phyloP scores from a whole-genome alignment of 2,888 invertebrate genomes.

The Tetragnatha montana region DNA sequence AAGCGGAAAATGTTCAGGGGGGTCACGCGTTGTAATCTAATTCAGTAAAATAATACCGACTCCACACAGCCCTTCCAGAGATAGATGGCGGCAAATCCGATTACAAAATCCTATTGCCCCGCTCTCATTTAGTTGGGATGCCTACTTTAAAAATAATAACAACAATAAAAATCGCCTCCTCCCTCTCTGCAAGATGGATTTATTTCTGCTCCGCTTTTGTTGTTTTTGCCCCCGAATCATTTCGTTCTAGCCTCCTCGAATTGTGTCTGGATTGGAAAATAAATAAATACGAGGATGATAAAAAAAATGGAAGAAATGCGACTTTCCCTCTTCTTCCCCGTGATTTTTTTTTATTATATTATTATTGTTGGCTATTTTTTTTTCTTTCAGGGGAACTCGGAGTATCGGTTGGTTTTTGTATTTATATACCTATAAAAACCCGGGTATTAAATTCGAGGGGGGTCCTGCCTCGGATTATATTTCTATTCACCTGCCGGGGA shows the following conservation, averaged over 20 bases:
- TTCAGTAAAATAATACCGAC: slow-evolving; percentile 66
- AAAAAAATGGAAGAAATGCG: slow-evolving; percentile 9
- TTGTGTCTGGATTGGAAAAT: slow-evolving; percentile 63
- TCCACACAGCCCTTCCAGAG: slow-evolving; percentile 41
- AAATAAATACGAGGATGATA: slow-evolving; percentile 38
- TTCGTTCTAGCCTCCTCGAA: slow-evolving; percentile 33
- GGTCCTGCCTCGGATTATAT: slow-evolving; percentile 22
- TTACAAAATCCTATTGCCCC: slow-evolving; percentile 68
- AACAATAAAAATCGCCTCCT: slow-evolving; percentile 25
- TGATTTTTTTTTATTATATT: too few relatives aligned
- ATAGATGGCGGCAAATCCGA: slow-evolving; percentile 66
- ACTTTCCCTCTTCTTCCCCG: background rate
- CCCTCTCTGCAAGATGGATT: slow-evolving; percentile 38
- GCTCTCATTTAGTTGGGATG: slow-evolving; percentile 63
- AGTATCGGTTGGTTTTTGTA: slow-evolving; percentile 42
- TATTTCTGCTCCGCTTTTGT: slow-evolving; percentile 17
- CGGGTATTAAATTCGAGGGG: slow-evolving; percentile 10
- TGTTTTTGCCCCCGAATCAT: slow-evolving; percentile 45
- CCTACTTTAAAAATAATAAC: slow-evolving; percentile 57
- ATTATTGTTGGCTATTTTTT: background rate
- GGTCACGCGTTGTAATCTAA: slow-evolving; percentile 63
- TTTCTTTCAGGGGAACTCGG: background rate
- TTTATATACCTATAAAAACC: slow-evolving; percentile 13
- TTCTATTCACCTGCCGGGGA: slow-evolving; percentile 38
- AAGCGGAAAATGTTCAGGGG: slow-evolving; percentile 10